A percentile compares a stretch with the other conserved stretches of the same genome.
These are phyloP conservation scores for Platycheirus albimanus DNA, from an alignment of 2,888 invertebrate species.

Conservation along the genomic window DNA sequence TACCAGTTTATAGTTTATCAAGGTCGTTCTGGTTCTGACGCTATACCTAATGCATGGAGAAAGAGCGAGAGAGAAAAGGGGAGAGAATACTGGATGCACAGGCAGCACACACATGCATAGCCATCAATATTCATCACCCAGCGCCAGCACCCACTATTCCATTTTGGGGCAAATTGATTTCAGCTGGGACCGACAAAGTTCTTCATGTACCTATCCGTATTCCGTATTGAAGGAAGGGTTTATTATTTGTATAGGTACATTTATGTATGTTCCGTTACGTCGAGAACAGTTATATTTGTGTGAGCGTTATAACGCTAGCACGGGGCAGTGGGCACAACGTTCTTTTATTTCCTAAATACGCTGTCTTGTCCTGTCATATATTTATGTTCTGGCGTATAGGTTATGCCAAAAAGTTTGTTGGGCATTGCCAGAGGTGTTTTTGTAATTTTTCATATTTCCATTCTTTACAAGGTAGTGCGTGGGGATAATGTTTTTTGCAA, in stretches of 20 bases:
- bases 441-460: not conserved
- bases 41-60: constrained; percentile 5
- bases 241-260: constrained; percentile 6
- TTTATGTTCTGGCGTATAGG: no score
- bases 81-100: constrained; percentile 3
- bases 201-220: no score
- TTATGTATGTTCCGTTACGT: not conserved
- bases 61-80: constrained; percentile 8
- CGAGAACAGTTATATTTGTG: not conserved
- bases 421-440: constrained; percentile 40
- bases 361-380: no score
- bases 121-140: not conserved
- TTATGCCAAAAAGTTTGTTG: constrained; percentile 35
- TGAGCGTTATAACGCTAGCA: no score
- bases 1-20: constrained; percentile 31
- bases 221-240: constrained; percentile 5
- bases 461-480: no score
- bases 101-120: constrained; percentile 11
- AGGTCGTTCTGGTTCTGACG: constrained; percentile 69
- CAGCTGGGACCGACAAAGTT: constrained; percentile 38
- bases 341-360: no score
- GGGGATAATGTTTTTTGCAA: no score
- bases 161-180: constrained; percentile 30
- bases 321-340: no score
- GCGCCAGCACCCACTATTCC: not conserved